phyloP scores from a whole-genome alignment of 2,113 vertebrate genomes.

The Zosterops borbonicus region DNA sequence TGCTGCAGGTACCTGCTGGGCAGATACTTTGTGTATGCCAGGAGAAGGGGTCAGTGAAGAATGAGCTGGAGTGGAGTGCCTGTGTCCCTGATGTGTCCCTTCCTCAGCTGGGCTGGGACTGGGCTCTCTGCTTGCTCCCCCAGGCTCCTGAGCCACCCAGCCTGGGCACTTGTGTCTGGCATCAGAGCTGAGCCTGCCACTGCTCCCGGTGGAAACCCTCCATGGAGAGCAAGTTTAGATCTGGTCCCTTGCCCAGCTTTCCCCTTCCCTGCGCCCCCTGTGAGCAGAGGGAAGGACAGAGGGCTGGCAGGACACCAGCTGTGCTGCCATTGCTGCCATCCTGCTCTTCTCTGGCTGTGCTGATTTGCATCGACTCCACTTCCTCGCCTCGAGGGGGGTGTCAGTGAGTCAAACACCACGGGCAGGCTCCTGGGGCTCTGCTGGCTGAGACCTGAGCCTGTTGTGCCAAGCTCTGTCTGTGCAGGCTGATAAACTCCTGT shows the following conservation, averaged over 20 bases:
- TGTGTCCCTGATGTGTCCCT: neutral
- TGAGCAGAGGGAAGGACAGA: neutral
- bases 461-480: neutral
- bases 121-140: neutral
- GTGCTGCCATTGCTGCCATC: neutral
- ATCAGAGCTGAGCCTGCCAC: neutral
- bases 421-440: neutral
- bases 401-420: neutral
- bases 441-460: neutral
- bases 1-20: neutral
- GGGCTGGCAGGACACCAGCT: neutral
- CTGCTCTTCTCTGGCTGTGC: neutral
- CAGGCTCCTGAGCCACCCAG: neutral
- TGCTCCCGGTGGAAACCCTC: neutral
- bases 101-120: neutral
- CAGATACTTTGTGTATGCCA: fast-evolving
- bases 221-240: neutral
- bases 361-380: slow-evolving; percentile 7
- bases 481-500: neutral
- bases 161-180: fast-evolving
- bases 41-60: neutral
- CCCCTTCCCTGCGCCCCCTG: neutral
- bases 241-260: neutral
- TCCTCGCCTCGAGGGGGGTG: neutral
- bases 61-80: neutral